phyloP scores from a whole-genome alignment of 2,113 vertebrate species.

The Tamias sibiricus region DNA sequence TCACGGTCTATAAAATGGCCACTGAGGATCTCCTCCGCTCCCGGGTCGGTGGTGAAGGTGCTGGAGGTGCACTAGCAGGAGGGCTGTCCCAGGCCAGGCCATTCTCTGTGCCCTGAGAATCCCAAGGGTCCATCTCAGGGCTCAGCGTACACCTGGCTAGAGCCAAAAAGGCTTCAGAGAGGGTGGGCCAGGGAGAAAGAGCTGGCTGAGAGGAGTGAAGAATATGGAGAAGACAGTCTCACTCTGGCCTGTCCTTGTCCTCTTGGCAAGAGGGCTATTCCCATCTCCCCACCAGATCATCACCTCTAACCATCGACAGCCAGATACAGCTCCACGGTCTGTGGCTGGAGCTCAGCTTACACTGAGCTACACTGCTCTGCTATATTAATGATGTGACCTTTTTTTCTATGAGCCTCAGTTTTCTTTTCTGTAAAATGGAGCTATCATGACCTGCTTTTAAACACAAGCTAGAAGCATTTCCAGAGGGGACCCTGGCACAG shows the following conservation, averaged over 20 bases:
- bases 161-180: neutral
- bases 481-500: neutral
- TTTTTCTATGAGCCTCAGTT: slow-evolving; percentile 5
- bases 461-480: neutral
- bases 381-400: neutral
- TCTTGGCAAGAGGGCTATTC: neutral
- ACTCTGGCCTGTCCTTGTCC: neutral
- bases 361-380: neutral
- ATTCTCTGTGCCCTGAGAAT: neutral
- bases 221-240: neutral
- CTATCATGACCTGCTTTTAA: neutral
- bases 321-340: neutral
- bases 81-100: neutral
- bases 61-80: neutral
- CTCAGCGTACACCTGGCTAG: neutral
- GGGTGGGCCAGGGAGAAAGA: neutral
- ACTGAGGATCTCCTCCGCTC: neutral
- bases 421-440: slow-evolving; percentile 46
- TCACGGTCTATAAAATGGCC: neutral
- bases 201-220: neutral
- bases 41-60: neutral
- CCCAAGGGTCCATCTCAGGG: neutral
- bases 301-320: neutral
- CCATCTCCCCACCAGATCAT: neutral
- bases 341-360: neutral